Conservation (phyloP, 2,797 vertebrate species). For the Gallinago solitaria region DNA sequence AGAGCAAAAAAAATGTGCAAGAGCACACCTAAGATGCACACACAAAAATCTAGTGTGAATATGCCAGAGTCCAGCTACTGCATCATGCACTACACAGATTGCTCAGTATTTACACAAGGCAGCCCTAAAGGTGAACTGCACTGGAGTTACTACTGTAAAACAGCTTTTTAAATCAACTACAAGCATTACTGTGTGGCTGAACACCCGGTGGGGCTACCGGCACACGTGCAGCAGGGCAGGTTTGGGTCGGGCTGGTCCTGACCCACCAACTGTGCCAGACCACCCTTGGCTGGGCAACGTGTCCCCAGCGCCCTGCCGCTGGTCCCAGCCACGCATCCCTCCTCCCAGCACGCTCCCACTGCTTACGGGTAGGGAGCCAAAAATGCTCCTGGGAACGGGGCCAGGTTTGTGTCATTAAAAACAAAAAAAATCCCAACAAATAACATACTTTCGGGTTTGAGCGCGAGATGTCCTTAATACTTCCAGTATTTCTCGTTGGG, state of each 20-base stretch:
- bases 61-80: neutral
- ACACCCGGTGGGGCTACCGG: neutral
- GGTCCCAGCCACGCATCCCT: neutral
- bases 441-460: neutral
- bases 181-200: neutral
- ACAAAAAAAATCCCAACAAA: constrained; percentile 23
- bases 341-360: neutral
- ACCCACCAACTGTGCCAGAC: rapidly evolving
- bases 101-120: neutral
- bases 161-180: neutral
- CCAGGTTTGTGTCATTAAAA: constrained; percentile 33
- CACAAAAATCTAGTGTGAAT: neutral
- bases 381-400: neutral
- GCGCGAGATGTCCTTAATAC: neutral
- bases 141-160: neutral
- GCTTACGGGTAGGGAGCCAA: neutral
- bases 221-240: neutral
- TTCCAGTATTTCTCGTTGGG: constrained; percentile 36
- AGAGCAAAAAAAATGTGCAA: neutral
- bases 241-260: rapidly evolving
- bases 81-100: neutral
- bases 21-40: rapidly evolving
- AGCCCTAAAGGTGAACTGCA: neutral
- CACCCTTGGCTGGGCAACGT: rapidly evolving
- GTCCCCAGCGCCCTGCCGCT: rapidly evolving